Conservation (phyloP, 1,140 invertebrate species). For the Rhyacophila brunnea region DNA sequence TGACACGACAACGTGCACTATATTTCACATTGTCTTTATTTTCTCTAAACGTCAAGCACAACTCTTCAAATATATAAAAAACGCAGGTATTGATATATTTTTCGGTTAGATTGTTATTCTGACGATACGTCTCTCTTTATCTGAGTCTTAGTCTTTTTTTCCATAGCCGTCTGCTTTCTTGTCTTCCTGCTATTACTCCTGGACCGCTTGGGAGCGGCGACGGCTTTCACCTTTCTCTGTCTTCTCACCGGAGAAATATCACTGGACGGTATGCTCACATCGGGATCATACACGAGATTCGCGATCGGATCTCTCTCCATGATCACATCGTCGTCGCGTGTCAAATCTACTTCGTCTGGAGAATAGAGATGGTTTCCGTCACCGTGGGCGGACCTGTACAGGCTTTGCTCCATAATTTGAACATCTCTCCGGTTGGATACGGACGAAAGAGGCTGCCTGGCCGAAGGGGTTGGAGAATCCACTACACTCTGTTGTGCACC, state of each 20-base stretch:
- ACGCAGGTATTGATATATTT: too few species aligned
- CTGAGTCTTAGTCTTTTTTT: neutral
- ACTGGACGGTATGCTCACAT: neutral
- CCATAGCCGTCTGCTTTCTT: constrained; percentile 2
- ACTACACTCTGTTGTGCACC: neutral
- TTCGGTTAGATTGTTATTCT: neutral
- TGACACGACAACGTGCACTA: too few species aligned
- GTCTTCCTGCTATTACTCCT: constrained; percentile 17
- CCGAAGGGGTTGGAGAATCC: constrained; percentile 21
- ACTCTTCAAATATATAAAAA: too few species aligned
- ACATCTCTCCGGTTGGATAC: constrained; percentile 10
- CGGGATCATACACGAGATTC: neutral
- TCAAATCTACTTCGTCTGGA: constrained; percentile 16
- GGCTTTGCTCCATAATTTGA: neutral
- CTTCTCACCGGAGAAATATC: neutral
- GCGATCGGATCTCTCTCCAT: constrained; percentile 7
- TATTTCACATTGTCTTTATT: too few species aligned
- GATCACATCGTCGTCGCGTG: neutral
- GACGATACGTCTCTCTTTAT: neutral
- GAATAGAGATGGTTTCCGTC: constrained; percentile 8
- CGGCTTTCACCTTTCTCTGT: constrained; percentile 1
- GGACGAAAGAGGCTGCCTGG: constrained; percentile 16
- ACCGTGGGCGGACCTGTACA: neutral
- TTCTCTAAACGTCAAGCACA: too few species aligned
- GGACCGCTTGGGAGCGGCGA: constrained; percentile 5